Evolutionary conservation across 2,888 invertebrate species (phyloP), one percentile per base, ranked within the genome.

Genomic region (Eupeodes latifasciatus): DNA sequence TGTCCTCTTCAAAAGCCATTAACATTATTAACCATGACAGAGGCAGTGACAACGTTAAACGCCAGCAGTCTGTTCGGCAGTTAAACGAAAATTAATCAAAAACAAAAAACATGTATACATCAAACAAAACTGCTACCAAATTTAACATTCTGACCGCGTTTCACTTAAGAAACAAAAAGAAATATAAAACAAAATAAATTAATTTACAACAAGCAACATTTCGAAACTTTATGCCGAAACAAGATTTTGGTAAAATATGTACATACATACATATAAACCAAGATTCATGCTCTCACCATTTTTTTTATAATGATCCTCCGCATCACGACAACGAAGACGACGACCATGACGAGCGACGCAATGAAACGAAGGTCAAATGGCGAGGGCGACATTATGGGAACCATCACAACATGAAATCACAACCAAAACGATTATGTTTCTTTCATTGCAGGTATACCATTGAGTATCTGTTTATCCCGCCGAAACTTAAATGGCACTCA

Each of bases 341-440:
- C 40, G 40, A 40, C 27, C 27, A 40, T 6, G 5, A 40, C 47
- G 3, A 27, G 27, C 27, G 27, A 27, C 27, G 27, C 27, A 27
- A 27, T 27, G 27, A 27, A 27, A 47, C 72, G 72, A 88, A 88
- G 88, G 88, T 88, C 85, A 88, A 81, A 88, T 81, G 77, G 81
- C 78, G 88, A 88, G 88, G 88, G 88, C 81, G 88, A 88, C 88
- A 81, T 72, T 88, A 88, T 88, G 88, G 85, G 88, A 88, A 88
- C 85, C 78, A 61, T 57, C 1, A 49, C 16, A n/a, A 49, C 59
- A 74, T 44, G 55, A 62, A 59, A 59, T 40, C 40, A 40, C 57
- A 19, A 53, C n/a, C 53, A 69, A 51, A 44, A 49, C 53, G 62
- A 55, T 47, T 11, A 74, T 53, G 62, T 67, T 49, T 85, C 55